Percentiles rank a stretch among this genome's conserved stretches.
phyloP scores from a whole-genome alignment of 2,113 vertebrate species.

The Gadus chalcogrammus region DNA sequence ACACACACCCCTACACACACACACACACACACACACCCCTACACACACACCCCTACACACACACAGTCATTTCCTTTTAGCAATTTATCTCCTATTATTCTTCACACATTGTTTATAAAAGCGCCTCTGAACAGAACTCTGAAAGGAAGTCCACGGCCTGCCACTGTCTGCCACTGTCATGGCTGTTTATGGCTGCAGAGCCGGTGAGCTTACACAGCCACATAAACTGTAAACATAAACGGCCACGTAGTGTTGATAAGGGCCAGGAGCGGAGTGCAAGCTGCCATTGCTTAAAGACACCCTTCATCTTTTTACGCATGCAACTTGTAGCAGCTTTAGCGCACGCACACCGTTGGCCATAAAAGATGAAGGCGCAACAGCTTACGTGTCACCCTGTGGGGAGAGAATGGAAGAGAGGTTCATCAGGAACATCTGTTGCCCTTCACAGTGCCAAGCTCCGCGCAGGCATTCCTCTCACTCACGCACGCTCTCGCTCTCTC shows the following conservation, averaged over 20 bases:
- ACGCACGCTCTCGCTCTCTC: constrained; percentile 31
- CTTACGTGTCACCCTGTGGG: constrained; percentile 14
- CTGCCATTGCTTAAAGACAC: constrained; percentile 47
- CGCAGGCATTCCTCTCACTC: constrained; percentile 50
- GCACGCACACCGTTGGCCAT: background rate
- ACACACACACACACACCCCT: too few relatives aligned
- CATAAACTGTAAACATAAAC: constrained; percentile 34
- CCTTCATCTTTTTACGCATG: constrained; percentile 24
- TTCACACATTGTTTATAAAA: too few relatives aligned
- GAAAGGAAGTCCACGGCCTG: too few relatives aligned
- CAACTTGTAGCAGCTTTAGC: constrained; percentile 8
- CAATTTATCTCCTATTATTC: too few relatives aligned
- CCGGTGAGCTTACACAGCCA: constrained; percentile 26
- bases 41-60: too few relatives aligned
- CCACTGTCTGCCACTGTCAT: background rate
- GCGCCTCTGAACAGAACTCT: too few relatives aligned
- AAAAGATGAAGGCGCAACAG: constrained; percentile 21
- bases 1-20: too few relatives aligned
- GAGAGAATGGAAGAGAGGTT: constrained; percentile 40
- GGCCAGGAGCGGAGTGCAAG: constrained; percentile 38
- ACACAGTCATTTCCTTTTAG: too few relatives aligned
- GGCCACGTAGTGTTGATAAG: constrained; percentile 70
- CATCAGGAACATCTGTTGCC: constrained; percentile 70
- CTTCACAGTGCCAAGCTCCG: constrained; percentile 63
- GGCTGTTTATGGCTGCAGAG: constrained; percentile 50